Conservation (phyloP, 1,140 invertebrate genomes). For the Pseudomyrmex sp. region DNA sequence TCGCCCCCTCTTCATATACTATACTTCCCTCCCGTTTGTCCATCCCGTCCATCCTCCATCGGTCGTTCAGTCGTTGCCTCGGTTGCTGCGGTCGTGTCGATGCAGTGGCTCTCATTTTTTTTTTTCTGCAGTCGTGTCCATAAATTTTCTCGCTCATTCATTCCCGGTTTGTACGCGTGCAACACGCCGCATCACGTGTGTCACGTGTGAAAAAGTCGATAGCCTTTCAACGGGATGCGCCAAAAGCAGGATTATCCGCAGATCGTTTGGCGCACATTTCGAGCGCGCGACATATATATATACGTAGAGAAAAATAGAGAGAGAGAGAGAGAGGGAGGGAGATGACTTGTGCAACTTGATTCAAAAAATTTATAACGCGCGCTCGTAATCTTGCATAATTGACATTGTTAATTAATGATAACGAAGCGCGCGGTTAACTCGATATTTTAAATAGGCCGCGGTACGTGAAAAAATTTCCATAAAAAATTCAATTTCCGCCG, state of each 20-base stretch:
- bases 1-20: constrained; percentile 1
- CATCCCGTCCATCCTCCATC: neutral
- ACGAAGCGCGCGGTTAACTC: neutral
- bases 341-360: neutral
- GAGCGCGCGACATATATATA: neutral
- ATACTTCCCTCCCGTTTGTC: neutral
- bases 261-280: neutral
- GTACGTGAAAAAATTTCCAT: neutral
- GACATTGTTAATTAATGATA: neutral
- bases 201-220: constrained; percentile 21
- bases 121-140: neutral
- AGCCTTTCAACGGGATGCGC: neutral
- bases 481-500: neutral
- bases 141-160: constrained; percentile 30
- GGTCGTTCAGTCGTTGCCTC: constrained; percentile 30
- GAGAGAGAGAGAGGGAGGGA: no score
- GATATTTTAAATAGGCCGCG: neutral
- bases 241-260: neutral
- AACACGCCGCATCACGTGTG: neutral
- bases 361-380: constrained; percentile 7
- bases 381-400: constrained; percentile 3
- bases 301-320: neutral
- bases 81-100: constrained; percentile 61
- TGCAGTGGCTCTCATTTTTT: constrained; percentile 63
- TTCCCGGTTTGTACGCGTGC: neutral